These are phyloP conservation scores for Polyodon spathula DNA, from an alignment of 2,113 vertebrate species.

Conservation along the genomic window DNA sequence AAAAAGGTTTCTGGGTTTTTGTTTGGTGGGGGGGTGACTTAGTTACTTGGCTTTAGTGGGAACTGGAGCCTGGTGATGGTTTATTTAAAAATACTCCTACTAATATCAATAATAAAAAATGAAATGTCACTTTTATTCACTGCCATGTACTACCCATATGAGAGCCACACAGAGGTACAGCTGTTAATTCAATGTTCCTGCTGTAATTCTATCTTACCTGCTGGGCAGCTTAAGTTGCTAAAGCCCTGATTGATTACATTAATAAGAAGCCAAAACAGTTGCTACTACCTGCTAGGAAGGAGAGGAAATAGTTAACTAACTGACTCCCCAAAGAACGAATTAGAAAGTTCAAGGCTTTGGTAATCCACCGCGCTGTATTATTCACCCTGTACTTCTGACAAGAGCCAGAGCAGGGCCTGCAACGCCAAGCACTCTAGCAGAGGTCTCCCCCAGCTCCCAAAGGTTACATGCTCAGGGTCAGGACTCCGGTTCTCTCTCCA, in stretches of 20 bases:
- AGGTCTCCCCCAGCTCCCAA: constrained; percentile 50
- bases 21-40: too few relatives aligned
- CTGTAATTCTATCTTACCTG: background rate
- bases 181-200: too few relatives aligned
- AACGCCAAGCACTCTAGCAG: constrained; percentile 55
- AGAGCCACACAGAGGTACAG: too few relatives aligned
- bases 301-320: background rate
- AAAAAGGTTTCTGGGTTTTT: background rate
- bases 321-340: background rate
- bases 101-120: background rate
- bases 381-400: constrained; percentile 51
- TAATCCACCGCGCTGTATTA: constrained; percentile 26
- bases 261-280: background rate
- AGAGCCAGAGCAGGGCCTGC: constrained; percentile 70
- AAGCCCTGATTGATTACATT: background rate
- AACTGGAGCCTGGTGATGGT: background rate
- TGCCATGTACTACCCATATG: too few relatives aligned
- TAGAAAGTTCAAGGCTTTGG: constrained; percentile 60
- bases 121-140: too few relatives aligned
- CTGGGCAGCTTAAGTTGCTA: background rate
- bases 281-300: background rate
- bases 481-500: constrained; percentile 54
- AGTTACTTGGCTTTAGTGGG: background rate
- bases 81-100: background rate
- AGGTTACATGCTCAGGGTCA: constrained; percentile 68